Percentiles rank a stretch among this genome's conserved stretches.
Evolutionary conservation across 2,888 invertebrate species (phyloP).

Genomic region (Drosophila mimica): DNA sequence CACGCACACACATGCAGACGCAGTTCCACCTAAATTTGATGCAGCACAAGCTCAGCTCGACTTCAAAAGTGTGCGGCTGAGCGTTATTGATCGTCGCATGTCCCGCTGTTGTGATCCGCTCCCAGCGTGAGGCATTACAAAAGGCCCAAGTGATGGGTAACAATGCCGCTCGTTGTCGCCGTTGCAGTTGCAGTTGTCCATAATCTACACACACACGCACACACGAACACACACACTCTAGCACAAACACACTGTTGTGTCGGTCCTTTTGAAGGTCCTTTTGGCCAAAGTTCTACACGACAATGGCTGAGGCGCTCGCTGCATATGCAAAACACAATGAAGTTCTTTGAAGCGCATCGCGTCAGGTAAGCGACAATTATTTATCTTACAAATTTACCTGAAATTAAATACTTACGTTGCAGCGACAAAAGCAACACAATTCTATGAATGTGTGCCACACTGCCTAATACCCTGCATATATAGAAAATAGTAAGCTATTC

Average conservation of each 20-base stretch:
- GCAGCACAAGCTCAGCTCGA: conserved; percentile 57
- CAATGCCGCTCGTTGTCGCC: conserved; percentile 65
- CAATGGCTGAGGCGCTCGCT: conserved; percentile 41
- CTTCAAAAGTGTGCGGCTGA: conserved; percentile 69
- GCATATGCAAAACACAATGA: conserved; percentile 78
- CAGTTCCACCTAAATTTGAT: conserved; percentile 74
- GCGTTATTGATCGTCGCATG: conserved; percentile 74
- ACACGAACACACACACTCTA: conserved; percentile 1
- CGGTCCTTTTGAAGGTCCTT: conserved; percentile 70
- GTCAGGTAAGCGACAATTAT: conserved; percentile 78
- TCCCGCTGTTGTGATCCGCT: conserved; percentile 81
- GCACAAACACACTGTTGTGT: conserved; percentile 15
- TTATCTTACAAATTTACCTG: conserved; percentile 81
- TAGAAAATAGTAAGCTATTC: neutral
- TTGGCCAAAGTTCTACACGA: conserved; percentile 57
- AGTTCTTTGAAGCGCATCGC: conserved; percentile 75
- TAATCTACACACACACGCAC: conserved; percentile 56
- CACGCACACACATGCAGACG: conserved; percentile 29
- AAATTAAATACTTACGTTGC: conserved; percentile 72
- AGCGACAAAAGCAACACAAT: conserved; percentile 7
- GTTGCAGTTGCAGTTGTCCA: conserved; percentile 53
- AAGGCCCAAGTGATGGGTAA: conserved; percentile 48
- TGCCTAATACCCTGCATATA: conserved; percentile 32
- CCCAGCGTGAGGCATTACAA: conserved; percentile 73
- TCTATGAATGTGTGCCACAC: conserved; percentile 1